Conservation (phyloP, 2,888 invertebrate genomes). For the Dendrolimus pini region DNA sequence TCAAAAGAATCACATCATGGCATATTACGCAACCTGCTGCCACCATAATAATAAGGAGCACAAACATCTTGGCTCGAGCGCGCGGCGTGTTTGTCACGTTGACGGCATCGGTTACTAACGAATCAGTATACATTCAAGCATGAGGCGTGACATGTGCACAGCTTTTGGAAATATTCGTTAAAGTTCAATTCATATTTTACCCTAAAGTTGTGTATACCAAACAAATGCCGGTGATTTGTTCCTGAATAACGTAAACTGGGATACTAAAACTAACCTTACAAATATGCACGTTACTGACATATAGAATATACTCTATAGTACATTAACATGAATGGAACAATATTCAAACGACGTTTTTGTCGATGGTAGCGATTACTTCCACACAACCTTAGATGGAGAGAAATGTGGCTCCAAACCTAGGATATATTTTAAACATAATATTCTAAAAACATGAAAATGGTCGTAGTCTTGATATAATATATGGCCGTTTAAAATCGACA, state of each 20-base stretch:
- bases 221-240: slow-evolving; percentile 25
- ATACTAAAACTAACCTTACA: no score
- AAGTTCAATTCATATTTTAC: slow-evolving; percentile 34
- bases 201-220: slow-evolving; percentile 45
- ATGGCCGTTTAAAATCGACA: slow-evolving; percentile 64
- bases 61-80: slow-evolving; percentile 39
- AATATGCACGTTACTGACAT: no score
- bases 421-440: no score
- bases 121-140: slow-evolving; percentile 37
- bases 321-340: no score
- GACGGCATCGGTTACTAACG: slow-evolving; percentile 52
- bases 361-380: no score
- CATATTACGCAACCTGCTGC: slow-evolving; percentile 27
- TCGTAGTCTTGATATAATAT: no score
- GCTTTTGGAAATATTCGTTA: slow-evolving; percentile 31
- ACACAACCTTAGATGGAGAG: no score
- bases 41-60: slow-evolving; percentile 31
- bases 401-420: no score
- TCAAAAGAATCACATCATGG: slow-evolving; percentile 16
- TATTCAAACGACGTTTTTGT: no score
- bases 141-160: slow-evolving; percentile 32
- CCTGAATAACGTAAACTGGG: background rate
- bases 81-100: slow-evolving; percentile 48
- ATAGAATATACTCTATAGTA: no score
- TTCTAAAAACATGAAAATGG: no score